Evolutionary conservation across 2,797 vertebrate species (phyloP).

Genomic region (Ficedula albicollis): DNA sequence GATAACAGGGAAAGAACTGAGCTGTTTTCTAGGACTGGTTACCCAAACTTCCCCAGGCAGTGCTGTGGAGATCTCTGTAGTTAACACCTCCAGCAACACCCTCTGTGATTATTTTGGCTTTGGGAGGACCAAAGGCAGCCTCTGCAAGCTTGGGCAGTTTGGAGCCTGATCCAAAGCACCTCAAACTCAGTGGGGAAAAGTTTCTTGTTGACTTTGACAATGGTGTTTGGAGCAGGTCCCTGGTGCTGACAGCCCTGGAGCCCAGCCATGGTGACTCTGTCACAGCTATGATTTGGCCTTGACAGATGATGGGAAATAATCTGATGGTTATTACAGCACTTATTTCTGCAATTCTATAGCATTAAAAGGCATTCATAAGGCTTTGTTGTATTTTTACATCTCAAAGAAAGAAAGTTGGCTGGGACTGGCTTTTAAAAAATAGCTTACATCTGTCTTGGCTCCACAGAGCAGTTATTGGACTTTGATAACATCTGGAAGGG

Average conservation of each 20-base stretch:
- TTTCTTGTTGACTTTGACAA: constrained; percentile 18
- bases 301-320: constrained; percentile 44
- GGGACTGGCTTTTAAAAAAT: constrained; percentile 47
- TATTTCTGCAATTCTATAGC: constrained; percentile 57
- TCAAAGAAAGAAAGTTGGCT: constrained; percentile 54
- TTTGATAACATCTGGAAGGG: constrained; percentile 53
- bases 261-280: constrained; percentile 17
- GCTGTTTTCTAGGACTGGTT: background rate
- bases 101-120: background rate
- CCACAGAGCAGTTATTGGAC: constrained; percentile 33
- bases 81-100: background rate
- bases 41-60: background rate
- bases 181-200: constrained; percentile 3
- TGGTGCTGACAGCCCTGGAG: constrained; percentile 39
- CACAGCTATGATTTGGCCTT: constrained; percentile 30
- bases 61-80: background rate
- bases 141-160: background rate
- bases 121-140: background rate
- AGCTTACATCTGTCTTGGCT: constrained; percentile 62
- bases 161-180: background rate
- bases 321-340: constrained; percentile 27
- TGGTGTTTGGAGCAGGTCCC: constrained; percentile 43
- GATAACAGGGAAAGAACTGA: background rate
- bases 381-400: constrained; percentile 56
- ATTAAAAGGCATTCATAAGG: constrained; percentile 57